Base-by-base conservation (phyloP, 1,140 invertebrate species). In the Hyles vespertilio region DNA sequence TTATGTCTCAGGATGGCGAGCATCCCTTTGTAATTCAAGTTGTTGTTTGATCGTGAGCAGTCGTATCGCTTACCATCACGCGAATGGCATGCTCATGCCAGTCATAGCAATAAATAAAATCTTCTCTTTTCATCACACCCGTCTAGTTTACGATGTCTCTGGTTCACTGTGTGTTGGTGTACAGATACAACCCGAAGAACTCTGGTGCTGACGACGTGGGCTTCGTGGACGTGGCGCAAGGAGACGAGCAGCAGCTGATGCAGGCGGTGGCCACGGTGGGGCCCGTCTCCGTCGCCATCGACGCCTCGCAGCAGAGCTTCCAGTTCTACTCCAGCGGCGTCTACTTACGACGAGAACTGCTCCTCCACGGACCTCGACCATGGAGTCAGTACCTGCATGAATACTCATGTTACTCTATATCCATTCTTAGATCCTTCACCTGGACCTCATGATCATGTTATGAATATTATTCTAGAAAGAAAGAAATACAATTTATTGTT, bases 211-310 rank as follows among this genome's bases (percentile, higher is more conserved):
- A 93, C 9, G 96, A 97, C 81, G 92, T 90, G 45, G 97, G 97
- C 9, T 98, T 92, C 77, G 92, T 96, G 57, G 96, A 98, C 84
- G 91, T 97, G 70, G 92, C 84, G 7, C 95, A 97, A 66, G 90
- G 92, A 7, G 96, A 92, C 80, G 97, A 98, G 88, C 81, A 93
- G 12, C 91, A 92, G 58, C 89, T 98, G 60, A 91, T 92, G 79
- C 78, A 91, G 61, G 97, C 97, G 59, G 92, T 99, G 59, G 97
- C 97, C 51, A 97, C 95, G 2, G 89, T 97, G 64, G 98, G 98
- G 10, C 98, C 98, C 5, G 78, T 96, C 11, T 93, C 94, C 5
- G 92, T 96, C 52, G 98, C 97, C 59, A 99, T 99, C 80, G 98
- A 99, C 92, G 98, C 98, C 58, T 97, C 91, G 87, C 93, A 92